Evolutionary conservation across 2,113 vertebrate genomes (phyloP).

Genomic region (Leuciscus idus): DNA sequence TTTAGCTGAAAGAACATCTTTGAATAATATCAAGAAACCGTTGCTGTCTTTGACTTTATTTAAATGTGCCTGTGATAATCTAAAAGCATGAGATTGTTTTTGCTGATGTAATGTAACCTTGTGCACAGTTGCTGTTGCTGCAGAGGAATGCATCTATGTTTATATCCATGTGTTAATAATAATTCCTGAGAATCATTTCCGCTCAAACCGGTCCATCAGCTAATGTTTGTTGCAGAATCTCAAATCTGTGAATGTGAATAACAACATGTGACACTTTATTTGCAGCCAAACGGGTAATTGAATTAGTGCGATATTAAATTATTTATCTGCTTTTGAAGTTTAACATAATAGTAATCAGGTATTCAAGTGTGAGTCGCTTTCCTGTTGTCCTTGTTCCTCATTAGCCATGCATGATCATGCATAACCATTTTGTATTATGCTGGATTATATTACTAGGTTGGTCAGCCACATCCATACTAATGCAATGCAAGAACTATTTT

Average conservation of each 20-base stretch:
- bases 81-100: neutral
- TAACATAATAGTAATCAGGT: neutral
- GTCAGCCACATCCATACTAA: neutral
- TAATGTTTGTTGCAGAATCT: neutral
- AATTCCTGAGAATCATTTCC: neutral
- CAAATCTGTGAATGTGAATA: neutral
- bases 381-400: neutral
- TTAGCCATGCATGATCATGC: slow-evolving; percentile 5
- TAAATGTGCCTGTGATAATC: neutral
- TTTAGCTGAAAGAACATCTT: neutral
- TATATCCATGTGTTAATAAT: neutral
- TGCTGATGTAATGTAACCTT: neutral
- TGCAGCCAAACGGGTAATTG: neutral
- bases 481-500: neutral
- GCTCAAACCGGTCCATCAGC: neutral
- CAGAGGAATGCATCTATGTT: neutral
- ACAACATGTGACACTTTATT: neutral
- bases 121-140: neutral
- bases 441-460: neutral
- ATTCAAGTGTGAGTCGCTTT: neutral
- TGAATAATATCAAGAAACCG: neutral
- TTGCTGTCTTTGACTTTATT: neutral
- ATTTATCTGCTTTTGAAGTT: neutral
- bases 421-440: neutral
- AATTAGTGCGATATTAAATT: neutral